phyloP scores from a whole-genome alignment of 2,113 vertebrate genomes.

The Grallaria varia region DNA sequence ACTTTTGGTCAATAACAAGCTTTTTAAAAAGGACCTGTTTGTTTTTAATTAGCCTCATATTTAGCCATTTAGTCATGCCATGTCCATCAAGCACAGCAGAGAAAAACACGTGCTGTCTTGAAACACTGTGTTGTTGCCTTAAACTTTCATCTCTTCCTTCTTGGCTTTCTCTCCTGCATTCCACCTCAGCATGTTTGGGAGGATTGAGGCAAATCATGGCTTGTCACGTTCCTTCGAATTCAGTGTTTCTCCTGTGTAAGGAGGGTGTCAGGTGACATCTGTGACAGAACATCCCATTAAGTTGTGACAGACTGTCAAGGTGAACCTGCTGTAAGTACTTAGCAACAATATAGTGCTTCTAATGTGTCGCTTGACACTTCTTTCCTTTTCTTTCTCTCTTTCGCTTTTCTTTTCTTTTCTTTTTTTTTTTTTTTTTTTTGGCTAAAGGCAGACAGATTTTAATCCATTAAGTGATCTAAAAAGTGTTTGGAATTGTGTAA shows the following conservation, averaged over 20 bases:
- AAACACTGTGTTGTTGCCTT: slow-evolving; percentile 23
- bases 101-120: slow-evolving; percentile 53
- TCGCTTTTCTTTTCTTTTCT: background rate
- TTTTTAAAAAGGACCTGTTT: slow-evolving; percentile 75
- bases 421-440: background rate
- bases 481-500: slow-evolving; percentile 3
- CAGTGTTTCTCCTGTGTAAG: slow-evolving; percentile 72
- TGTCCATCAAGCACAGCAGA: slow-evolving; percentile 52
- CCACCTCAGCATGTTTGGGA: slow-evolving; percentile 67
- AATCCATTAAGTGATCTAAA: slow-evolving; percentile 83
- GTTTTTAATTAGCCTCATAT: slow-evolving; percentile 82
- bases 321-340: slow-evolving; percentile 76
- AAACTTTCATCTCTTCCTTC: slow-evolving; percentile 64
- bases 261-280: slow-evolving; percentile 69
- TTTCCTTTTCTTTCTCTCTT: background rate
- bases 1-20: slow-evolving; percentile 66
- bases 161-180: slow-evolving; percentile 71
- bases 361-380: slow-evolving; percentile 69
- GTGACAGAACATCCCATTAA: slow-evolving; percentile 71
- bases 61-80: slow-evolving; percentile 78
- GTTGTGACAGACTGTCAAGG: slow-evolving; percentile 80
- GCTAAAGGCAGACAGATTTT: slow-evolving; percentile 73
- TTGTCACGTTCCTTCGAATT: slow-evolving; percentile 60
- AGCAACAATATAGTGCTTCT: slow-evolving; percentile 23
- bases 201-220: slow-evolving; percentile 49